Base-by-base conservation (phyloP, 2,797 vertebrate genomes). In the Chaunax sp. region DNA sequence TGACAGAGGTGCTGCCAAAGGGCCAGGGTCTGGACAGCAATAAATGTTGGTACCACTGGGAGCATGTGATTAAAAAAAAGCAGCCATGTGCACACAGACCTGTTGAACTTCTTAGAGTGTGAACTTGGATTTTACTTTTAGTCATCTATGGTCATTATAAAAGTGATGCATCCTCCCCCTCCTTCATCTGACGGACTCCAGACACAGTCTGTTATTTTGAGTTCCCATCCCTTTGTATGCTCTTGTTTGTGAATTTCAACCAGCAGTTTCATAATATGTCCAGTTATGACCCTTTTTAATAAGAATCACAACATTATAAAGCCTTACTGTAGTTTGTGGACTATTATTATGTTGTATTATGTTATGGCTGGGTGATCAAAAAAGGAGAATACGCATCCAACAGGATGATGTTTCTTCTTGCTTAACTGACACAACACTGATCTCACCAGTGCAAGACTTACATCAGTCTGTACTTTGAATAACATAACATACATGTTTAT, bases 1-100 rank as follows among this genome's bases (percentile, higher is more conserved):
- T 20, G 45, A 60, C 54, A 67, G 59, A 59, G 67, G 77, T 69
- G 58, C 52, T 69, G 81, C 77, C 78, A 77, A 76, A 67, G 13
- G 4, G 30, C 8, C 37, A 44, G 38, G 25, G 25, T 43, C 64
- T 67, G 43, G 58, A 44, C 54, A 23, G 56, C 30, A 70, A 56
- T 63, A 63, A 75, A 76, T 4, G 49, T 38, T 26, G 51, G 9
- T 65, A 49, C 25, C 62, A 55, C 61, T 16, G 25, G 51, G 19
- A 64, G 18, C 26, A 43, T 56, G 55, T 22, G 60, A 73, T 58
- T 50, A 54, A 38, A 41, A 54, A 38, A 41, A 46, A 41, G 40
- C 19, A 38, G 44, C 55, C n/a, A 23, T 37, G 51, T 54, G 58
- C 40, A 46, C 8, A n/a, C 0, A 7, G 43, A 2, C 16, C 23